Evolutionary conservation across 37 sponge, comb jelly and placozoan genomes (phyloP).

Genomic region (Bolinopsis microptera): DNA sequence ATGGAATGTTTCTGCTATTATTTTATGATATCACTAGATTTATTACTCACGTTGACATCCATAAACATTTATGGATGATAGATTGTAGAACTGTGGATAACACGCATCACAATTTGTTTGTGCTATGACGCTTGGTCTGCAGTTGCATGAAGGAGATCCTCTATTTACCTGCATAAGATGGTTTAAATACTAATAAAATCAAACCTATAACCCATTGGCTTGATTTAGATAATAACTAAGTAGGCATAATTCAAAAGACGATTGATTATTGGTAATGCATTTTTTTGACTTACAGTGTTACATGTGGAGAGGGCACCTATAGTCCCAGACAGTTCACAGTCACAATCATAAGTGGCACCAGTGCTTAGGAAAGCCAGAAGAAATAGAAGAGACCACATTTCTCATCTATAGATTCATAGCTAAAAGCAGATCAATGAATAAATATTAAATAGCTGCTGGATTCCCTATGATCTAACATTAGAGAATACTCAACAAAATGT

Average conservation of each 20-base stretch:
- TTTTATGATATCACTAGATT: too few relatives aligned
- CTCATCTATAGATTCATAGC: not conserved
- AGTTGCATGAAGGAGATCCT: slow-evolving; percentile 3
- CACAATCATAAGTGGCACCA: not conserved
- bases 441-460: too few relatives aligned
- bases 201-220: too few relatives aligned
- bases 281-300: not conserved
- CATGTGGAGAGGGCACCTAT: not conserved
- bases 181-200: not conserved
- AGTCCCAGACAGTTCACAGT: not conserved
- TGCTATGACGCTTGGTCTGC: slow-evolving; percentile 12
- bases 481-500: too few relatives aligned
- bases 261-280: too few relatives aligned
- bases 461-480: too few relatives aligned
- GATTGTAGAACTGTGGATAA: slow-evolving; percentile 31
- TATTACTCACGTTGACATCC: slow-evolving; percentile 52
- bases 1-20: not conserved
- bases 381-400: not conserved
- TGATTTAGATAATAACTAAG: too few relatives aligned
- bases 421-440: too few relatives aligned
- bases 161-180: not conserved
- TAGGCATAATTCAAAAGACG: too few relatives aligned
- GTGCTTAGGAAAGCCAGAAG: not conserved
- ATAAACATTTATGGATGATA: not conserved
- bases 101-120: slow-evolving; percentile 4